Base-by-base conservation (phyloP, 2,888 invertebrate species). In the Argyresthia albistria region DNA sequence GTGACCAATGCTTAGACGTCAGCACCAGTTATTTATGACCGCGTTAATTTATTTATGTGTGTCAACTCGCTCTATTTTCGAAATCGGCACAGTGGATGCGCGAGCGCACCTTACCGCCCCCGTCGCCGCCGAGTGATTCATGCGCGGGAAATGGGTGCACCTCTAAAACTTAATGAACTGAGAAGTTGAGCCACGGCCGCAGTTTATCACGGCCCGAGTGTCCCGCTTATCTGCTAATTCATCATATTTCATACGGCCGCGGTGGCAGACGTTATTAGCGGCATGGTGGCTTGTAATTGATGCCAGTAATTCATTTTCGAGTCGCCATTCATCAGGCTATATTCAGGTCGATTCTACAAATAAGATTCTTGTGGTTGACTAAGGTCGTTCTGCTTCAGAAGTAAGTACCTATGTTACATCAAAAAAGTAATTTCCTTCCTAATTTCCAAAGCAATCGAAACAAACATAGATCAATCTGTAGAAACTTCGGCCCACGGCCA, bases 1-100 rank as follows among this genome's bases (percentile, higher is more conserved):
- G 37, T 39, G 48, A 37, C 48, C 48, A 39, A 48, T 48, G 48
- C 48, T 49, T 60, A 60, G 62, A 62, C 63, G 63, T 64, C 58
- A 61, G 57, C 60, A 60, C 57, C 55, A 54, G 63, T 68, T 74
- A 75, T 82, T 80, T 80, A 78, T 70, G 76, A 79, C 60, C 64
- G 55, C 58, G 66, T 74, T 72, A 74, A 77, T 77, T 79, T 80
- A 80, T 83, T 83, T 80, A 81, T 83, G 78, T 73, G 65, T 84
- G 86, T 84, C 84, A 86, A 83, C 82, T 67, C 62, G 70, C 63
- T 73, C 78, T 84, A 84, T 84, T 82, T 83, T 69, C 62, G 73
- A 69, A 70, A 69, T 65, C 66, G 66, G 71, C 73, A 66, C 68
- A 67, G 61, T 66, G 59, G 62, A 67, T 64, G 69, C 64, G 66